Evolutionary conservation across 2,797 vertebrate genomes (phyloP).

Genomic region (Sebastes umbrosus): DNA sequence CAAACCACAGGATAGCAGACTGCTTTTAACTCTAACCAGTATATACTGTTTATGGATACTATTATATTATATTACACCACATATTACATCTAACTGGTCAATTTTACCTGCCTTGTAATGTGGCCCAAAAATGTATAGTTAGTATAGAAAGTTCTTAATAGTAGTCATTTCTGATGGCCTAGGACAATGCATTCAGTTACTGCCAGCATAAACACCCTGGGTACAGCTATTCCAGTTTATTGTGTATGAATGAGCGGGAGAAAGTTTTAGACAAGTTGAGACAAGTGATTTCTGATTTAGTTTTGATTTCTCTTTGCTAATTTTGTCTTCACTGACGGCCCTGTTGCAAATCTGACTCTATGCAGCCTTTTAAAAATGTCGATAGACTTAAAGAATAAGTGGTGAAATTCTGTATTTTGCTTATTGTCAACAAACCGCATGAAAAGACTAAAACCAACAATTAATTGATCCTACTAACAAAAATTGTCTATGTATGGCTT

Average conservation of each 20-base stretch:
- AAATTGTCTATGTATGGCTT: neutral
- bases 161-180: neutral
- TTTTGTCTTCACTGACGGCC: neutral
- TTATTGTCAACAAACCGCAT: neutral
- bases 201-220: neutral
- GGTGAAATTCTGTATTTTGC: neutral
- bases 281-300: neutral
- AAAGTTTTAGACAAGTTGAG: neutral
- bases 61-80: neutral
- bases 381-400: neutral
- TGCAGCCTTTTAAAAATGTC: neutral
- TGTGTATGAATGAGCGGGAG: neutral
- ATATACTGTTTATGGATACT: neutral
- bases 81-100: neutral
- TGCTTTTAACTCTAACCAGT: neutral
- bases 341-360: neutral
- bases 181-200: too few species aligned
- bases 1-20: neutral
- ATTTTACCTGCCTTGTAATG: neutral
- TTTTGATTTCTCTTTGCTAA: neutral
- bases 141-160: neutral
- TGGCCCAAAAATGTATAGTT: neutral
- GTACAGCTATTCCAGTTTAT: neutral
- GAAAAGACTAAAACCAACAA: neutral
- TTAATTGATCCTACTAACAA: neutral